A percentile compares a stretch with the other conserved stretches of the same genome.
Conservation (phyloP, 1,140 invertebrate species). For the Lucilia sericata region DNA sequence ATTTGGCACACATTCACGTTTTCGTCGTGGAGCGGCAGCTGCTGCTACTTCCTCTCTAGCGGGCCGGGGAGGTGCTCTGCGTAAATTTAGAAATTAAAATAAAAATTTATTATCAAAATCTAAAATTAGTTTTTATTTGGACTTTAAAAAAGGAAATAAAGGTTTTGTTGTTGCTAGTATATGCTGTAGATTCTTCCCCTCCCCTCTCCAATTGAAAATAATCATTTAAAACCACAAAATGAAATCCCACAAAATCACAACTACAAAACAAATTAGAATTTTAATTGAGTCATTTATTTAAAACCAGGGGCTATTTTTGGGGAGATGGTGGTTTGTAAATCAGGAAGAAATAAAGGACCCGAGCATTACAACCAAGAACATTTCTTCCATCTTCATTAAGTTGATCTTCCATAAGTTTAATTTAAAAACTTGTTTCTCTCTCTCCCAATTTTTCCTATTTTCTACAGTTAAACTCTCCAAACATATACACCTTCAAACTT, state of each 20-base stretch:
- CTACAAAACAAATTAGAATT: conserved; percentile 12
- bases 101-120: neutral
- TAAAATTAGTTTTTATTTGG: neutral
- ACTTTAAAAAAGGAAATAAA: neutral
- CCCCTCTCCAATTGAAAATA: neutral
- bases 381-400: too few species aligned
- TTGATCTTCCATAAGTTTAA: too few species aligned
- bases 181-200: neutral
- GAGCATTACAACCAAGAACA: too few species aligned
- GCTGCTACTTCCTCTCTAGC: neutral
- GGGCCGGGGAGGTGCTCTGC: conserved; percentile 6
- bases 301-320: neutral
- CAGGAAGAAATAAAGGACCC: too few species aligned
- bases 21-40: conserved; percentile 58
- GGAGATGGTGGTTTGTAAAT: neutral
- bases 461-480: neutral
- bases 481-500: neutral
- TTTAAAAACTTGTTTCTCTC: neutral
- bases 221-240: conserved; percentile 5
- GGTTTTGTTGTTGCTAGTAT: neutral
- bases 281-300: neutral
- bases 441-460: neutral
- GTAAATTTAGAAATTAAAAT: conserved; percentile 45
- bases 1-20: conserved; percentile 59
- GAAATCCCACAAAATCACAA: neutral